Conservation (phyloP, 1,140 invertebrate genomes). For the Danaus plexippus region DNA sequence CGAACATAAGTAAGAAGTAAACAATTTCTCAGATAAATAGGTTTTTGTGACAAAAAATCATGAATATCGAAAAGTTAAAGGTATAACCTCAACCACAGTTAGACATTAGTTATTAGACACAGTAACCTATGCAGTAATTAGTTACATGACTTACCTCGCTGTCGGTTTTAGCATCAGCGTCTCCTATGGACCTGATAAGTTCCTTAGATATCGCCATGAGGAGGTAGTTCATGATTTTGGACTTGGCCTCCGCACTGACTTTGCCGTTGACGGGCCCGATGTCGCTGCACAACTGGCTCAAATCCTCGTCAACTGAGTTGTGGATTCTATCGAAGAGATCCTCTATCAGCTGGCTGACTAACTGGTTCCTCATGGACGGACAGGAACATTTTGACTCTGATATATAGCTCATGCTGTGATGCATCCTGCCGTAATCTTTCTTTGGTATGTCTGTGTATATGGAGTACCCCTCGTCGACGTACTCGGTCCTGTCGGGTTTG, state of each 20-base stretch:
- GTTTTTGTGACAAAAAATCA: too few species aligned
- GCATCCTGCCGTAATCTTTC: constrained; percentile 63
- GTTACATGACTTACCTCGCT: constrained; percentile 66
- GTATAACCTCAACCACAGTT: constrained; percentile 19
- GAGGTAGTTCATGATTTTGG: constrained; percentile 67
- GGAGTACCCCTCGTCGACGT: constrained; percentile 57
- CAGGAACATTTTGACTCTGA: constrained; percentile 57
- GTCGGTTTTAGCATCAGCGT: constrained; percentile 65
- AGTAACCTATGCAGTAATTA: constrained; percentile 42
- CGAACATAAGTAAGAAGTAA: too few species aligned
- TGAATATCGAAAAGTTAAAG: too few species aligned
- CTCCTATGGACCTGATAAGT: constrained; percentile 63
- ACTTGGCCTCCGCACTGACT: constrained; percentile 53
- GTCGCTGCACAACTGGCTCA: constrained; percentile 50
- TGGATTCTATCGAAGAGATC: constrained; percentile 62
- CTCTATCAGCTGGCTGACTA: constrained; percentile 61
- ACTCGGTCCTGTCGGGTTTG: constrained; percentile 58
- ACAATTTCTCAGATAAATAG: too few species aligned
- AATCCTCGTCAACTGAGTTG: constrained; percentile 54
- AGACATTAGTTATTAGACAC: constrained; percentile 36
- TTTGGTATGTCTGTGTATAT: constrained; percentile 61
- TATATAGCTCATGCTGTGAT: constrained; percentile 63
- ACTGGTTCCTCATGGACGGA: constrained; percentile 59
- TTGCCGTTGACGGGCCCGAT: constrained; percentile 45
- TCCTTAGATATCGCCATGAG: constrained; percentile 68